Percentiles rank a stretch among this genome's conserved stretches.
Conservation (phyloP, 2,113 vertebrate species). For the Tyrannus savana region DNA sequence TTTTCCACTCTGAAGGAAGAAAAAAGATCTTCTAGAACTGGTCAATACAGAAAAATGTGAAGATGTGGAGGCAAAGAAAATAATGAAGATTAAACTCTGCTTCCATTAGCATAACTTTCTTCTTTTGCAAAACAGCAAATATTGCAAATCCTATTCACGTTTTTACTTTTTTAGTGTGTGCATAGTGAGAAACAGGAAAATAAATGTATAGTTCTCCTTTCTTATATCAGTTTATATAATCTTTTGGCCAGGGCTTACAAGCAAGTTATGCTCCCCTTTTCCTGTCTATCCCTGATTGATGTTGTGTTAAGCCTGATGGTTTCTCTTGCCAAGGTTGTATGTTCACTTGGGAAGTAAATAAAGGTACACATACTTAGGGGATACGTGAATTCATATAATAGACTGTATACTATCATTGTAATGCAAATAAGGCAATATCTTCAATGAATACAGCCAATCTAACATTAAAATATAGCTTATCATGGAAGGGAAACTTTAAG, state of each 20-base stretch:
- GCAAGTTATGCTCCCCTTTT: neutral
- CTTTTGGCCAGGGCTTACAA: neutral
- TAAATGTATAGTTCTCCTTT: neutral
- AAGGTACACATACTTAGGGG: neutral
- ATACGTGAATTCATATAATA: neutral
- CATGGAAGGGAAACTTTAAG: constrained; percentile 18
- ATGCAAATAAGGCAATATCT: constrained; percentile 37
- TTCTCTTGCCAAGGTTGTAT: neutral
- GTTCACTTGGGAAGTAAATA: neutral
- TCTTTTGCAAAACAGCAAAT: neutral
- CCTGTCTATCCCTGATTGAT: neutral
- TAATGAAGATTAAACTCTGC: neutral
- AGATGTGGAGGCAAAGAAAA: neutral
- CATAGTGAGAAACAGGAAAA: neutral
- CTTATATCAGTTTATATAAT: neutral
- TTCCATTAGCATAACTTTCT: neutral
- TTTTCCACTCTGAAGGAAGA: neutral
- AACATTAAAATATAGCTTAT: constrained; percentile 27
- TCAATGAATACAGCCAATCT: constrained; percentile 34
- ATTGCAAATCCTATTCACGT: neutral
- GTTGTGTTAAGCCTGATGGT: neutral
- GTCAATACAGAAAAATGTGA: neutral
- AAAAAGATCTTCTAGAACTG: neutral
- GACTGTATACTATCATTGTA: neutral
- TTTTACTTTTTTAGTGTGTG: neutral